phyloP scores from a whole-genome alignment of 2,113 vertebrate species.

The Cavia porcellus region DNA sequence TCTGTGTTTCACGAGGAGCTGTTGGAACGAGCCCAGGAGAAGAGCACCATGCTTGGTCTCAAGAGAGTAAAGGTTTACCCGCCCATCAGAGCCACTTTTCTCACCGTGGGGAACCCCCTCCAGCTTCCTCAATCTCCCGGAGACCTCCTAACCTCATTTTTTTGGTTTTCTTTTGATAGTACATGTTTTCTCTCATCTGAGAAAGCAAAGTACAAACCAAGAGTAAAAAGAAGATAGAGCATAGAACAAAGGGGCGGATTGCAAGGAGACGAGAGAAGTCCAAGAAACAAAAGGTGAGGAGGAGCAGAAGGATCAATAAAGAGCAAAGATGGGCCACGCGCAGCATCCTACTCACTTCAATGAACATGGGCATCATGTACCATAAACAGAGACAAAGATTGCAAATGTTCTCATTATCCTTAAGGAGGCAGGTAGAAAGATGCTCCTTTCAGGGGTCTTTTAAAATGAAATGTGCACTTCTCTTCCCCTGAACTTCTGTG shows the following conservation, averaged over 20 bases:
- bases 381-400: too few species aligned
- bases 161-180: neutral
- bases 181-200: neutral
- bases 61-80: neutral
- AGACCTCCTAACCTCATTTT: neutral
- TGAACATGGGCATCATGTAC: too few species aligned
- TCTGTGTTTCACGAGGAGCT: neutral
- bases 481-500: neutral
- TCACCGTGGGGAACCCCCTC: fast-evolving
- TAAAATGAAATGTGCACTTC: neutral
- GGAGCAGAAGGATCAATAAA: neutral
- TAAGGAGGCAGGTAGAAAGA: neutral
- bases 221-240: neutral
- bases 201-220: neutral
- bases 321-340: too few species aligned
- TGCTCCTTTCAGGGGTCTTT: neutral
- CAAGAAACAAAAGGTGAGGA: too few species aligned
- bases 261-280: too few species aligned
- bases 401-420: neutral
- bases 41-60: neutral
- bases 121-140: neutral
- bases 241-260: neutral
- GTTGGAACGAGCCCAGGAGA: neutral
- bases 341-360: too few species aligned
- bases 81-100: neutral